Evolutionary conservation across 2,888 invertebrate species (phyloP), one percentile per base, ranked within the genome.

Genomic region (Melanotus villosus): DNA sequence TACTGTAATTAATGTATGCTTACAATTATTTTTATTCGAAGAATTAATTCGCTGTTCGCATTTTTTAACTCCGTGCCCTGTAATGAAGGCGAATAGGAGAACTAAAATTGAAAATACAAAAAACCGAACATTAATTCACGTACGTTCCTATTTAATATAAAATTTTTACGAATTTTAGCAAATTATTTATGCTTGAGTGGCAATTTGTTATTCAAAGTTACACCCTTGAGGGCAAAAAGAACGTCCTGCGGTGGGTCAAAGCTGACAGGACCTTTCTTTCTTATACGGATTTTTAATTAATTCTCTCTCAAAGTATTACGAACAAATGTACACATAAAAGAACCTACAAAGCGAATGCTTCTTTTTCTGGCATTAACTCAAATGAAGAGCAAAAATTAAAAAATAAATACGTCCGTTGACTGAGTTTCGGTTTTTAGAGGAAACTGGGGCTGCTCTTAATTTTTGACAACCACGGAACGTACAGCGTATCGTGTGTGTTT

Each of bases 1-100:
- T 69, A 69, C 32, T 65, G 56, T 65, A 65, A 65, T 69, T 60
- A 69, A 54, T 65, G 54, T 64, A 65, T 60, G 65, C 68, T 47
- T 50, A 63, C 47, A 63, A 57, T 68, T 67, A 62, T 63, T 56
- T 66, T 63, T 68, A 63, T 57, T 32, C 19, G 36, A 68, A 57
- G 56, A 63, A 63, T 63, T 68, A 56, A 67, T 67, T 59, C 60
- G 32, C 38, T 23, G 18, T 12, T 60, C 16, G 18, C 12, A 36
- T 34, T 52, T 63, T 54, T 54, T n/a, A n/a, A n/a, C n/a, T 54
- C 14, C 52, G 16, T 54, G 12, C 21, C 32, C 47, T 45, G 19
- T 5, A 56, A 12, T 10, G 12, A 41, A 16, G 1, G 43, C 23
- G 23, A 43, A 23, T 36, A 41, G n/a, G 41, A 57, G 1, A 41